These are phyloP conservation scores for Yponomeuta cagnagella DNA, from an alignment of 2,888 invertebrate species.

Conservation along the genomic window DNA sequence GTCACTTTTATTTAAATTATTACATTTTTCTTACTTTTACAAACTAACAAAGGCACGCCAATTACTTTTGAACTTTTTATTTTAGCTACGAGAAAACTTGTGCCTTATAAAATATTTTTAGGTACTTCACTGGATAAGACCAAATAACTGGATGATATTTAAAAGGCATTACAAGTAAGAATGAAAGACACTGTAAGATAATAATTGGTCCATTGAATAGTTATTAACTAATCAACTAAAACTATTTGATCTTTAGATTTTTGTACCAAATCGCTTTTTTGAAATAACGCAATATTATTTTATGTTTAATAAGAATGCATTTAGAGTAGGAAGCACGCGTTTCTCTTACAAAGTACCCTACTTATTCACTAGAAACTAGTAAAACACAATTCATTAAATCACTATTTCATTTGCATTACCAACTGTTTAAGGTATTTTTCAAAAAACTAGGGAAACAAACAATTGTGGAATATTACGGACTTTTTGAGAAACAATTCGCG, in stretches of 20 bases:
- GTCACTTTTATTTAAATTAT: neutral
- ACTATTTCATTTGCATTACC: conserved; percentile 10
- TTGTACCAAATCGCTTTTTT: neutral
- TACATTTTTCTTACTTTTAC: conserved; percentile 4
- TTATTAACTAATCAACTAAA: too few species aligned
- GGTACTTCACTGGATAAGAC: too few species aligned
- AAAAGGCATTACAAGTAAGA: too few species aligned
- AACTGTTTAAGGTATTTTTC: neutral
- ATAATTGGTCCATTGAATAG: too few species aligned
- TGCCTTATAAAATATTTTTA: conserved; percentile 32
- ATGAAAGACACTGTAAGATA: too few species aligned
- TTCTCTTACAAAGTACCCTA: conserved; percentile 46
- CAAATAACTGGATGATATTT: too few species aligned
- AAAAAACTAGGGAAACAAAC: neutral
- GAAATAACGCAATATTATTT: conserved; percentile 15
- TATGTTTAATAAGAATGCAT: conserved; percentile 11
- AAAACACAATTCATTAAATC: conserved; percentile 46
- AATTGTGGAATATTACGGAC: neutral
- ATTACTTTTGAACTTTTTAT: conserved; percentile 5
- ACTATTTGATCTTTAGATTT: too few species aligned
- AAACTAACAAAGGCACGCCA: conserved; percentile 13
- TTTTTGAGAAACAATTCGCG: neutral
- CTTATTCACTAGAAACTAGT: conserved; percentile 36
- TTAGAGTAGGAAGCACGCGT: conserved; percentile 57
- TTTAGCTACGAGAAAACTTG: conserved; percentile 21